phyloP scores from a whole-genome alignment of 2,113 vertebrate genomes.

The Xenopus borealis region DNA sequence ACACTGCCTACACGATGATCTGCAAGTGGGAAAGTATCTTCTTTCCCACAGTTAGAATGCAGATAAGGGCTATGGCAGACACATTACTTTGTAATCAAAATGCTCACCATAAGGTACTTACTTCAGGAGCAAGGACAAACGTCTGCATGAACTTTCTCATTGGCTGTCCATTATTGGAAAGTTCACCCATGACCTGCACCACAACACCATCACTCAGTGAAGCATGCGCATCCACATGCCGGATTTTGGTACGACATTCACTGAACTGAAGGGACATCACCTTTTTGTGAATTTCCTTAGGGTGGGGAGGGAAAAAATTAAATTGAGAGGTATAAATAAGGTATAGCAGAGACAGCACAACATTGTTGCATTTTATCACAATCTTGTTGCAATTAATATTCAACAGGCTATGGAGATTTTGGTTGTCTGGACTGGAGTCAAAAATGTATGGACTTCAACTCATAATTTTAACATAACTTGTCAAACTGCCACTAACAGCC shows the following conservation, averaged over 20 bases:
- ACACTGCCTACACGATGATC: no score
- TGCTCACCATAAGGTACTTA: conserved; percentile 53
- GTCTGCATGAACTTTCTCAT: conserved; percentile 99
- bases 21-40: no score
- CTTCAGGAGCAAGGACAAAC: conserved; percentile 95
- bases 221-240: conserved; percentile 93
- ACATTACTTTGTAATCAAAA: no score
- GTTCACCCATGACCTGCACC: conserved; percentile 94
- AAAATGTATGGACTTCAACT: no score
- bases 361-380: no score
- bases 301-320: neutral
- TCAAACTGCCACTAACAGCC: no score
- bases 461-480: no score
- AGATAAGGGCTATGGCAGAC: no score
- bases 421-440: no score
- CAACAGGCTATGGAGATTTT: no score
- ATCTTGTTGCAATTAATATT: no score
- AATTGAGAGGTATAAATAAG: no score
- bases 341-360: neutral
- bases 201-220: conserved; percentile 93
- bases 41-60: neutral
- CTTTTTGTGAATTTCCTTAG: conserved; percentile 96
- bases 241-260: conserved; percentile 96
- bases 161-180: conserved; percentile 92
- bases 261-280: conserved; percentile 97